These are phyloP conservation scores for Arrhopalites spinosus DNA, from an alignment of 2,888 invertebrate genomes.

Conservation along the genomic window DNA sequence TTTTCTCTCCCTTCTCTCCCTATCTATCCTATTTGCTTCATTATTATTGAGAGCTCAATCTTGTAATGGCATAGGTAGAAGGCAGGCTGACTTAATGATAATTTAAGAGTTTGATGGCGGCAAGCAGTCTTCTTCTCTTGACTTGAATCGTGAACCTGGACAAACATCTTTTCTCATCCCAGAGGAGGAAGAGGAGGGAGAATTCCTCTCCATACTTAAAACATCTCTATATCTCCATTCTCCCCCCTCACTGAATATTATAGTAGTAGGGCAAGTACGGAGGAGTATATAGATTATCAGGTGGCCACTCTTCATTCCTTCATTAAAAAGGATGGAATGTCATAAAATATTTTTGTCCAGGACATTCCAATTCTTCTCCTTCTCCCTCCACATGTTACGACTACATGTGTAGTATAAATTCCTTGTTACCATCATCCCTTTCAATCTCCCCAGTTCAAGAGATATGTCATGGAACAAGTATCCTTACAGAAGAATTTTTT, in stretches of 20 bases:
- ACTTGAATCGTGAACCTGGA: slow-evolving; percentile 21
- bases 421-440: no score
- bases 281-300: no score
- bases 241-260: no score
- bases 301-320: not conserved
- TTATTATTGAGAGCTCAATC: slow-evolving; percentile 36
- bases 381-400: not conserved
- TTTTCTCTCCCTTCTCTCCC: not conserved
- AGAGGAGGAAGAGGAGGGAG: not conserved
- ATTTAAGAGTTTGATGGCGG: slow-evolving; percentile 49
- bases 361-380: not conserved
- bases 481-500: no score
- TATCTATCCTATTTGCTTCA: slow-evolving; percentile 20
- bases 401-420: no score
- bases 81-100: slow-evolving; percentile 33
- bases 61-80: slow-evolving; percentile 23
- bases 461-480: no score
- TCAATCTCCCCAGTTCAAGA: no score
- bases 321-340: slow-evolving; percentile 25
- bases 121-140: slow-evolving; percentile 50
- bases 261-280: not conserved
- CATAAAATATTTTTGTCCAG: slow-evolving; percentile 34
- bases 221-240: no score
- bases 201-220: not conserved
- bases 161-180: slow-evolving; percentile 30